These are phyloP conservation scores for Platorchestia sp. DNA, from an alignment of 1,140 invertebrate species.

Conservation along the genomic window DNA sequence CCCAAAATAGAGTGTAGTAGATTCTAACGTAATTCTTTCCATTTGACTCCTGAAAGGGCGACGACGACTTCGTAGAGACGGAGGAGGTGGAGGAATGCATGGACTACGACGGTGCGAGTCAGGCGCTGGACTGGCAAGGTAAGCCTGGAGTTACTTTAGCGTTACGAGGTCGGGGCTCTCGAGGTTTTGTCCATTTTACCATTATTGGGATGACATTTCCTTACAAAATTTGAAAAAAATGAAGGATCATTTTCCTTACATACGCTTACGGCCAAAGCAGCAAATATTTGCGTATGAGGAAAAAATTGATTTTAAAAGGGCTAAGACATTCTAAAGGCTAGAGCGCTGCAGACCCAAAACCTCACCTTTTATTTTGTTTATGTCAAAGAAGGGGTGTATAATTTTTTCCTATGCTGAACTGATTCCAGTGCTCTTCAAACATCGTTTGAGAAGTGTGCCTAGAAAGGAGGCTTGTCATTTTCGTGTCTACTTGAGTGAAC, in stretches of 20 bases:
- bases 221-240: too few relatives aligned
- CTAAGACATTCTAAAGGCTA: too few relatives aligned
- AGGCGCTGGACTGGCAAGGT: constrained; percentile 22
- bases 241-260: too few relatives aligned
- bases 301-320: too few relatives aligned
- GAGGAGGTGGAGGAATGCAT: constrained; percentile 30
- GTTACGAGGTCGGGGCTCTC: not conserved
- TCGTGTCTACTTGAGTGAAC: not conserved
- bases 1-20: too few relatives aligned
- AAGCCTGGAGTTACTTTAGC: not conserved
- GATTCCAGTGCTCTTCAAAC: not conserved
- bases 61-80: constrained; percentile 13
- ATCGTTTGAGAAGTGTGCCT: not conserved
- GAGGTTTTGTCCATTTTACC: too few relatives aligned
- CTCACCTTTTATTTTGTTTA: too few relatives aligned
- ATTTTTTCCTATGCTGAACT: too few relatives aligned
- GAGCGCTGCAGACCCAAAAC: too few relatives aligned
- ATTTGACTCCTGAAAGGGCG: not conserved
- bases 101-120: not conserved
- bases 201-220: too few relatives aligned
- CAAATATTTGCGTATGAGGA: too few relatives aligned
- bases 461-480: not conserved
- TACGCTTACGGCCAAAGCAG: too few relatives aligned
- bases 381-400: not conserved
- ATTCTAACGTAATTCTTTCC: not conserved